Evolutionary conservation across 1,140 invertebrate species (phyloP).

Genomic region (Neotoxoptera formosana): DNA sequence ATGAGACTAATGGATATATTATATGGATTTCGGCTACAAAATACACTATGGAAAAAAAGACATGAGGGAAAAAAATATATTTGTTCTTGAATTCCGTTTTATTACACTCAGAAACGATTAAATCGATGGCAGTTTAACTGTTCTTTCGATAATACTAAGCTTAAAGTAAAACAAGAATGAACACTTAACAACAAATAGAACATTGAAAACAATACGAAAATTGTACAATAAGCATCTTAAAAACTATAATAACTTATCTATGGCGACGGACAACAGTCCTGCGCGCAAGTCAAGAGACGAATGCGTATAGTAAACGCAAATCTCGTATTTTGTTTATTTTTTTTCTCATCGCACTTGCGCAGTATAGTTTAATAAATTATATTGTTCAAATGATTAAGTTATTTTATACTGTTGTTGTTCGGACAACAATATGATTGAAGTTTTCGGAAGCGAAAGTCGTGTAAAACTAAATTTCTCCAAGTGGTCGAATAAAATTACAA

Average conservation of each 20-base stretch:
- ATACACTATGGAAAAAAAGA: constrained; percentile 21
- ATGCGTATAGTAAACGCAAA: background rate
- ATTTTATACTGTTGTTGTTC: constrained; percentile 18
- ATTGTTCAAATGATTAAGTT: constrained; percentile 1
- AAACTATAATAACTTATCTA: constrained; percentile 54
- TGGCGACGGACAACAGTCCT: constrained; percentile 31
- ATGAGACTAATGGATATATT: constrained; percentile 31
- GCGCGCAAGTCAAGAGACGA: constrained; percentile 3
- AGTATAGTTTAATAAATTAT: background rate
- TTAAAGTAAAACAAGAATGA: constrained; percentile 54
- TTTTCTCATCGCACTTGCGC: background rate
- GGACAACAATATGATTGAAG: constrained; percentile 25
- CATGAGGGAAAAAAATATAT: constrained; percentile 58
- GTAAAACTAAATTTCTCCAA: constrained; percentile 38
- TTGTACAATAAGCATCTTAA: constrained; percentile 54
- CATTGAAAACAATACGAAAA: constrained; percentile 57
- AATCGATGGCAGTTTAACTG: constrained; percentile 56
- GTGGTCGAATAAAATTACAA: constrained; percentile 20
- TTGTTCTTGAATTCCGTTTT: constrained; percentile 52
- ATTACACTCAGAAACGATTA: constrained; percentile 56
- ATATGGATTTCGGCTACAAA: background rate
- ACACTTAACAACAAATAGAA: constrained; percentile 56
- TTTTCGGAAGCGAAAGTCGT: constrained; percentile 33
- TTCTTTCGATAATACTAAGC: constrained; percentile 53
- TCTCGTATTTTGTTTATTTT: background rate